Conservation (phyloP, 1,140 invertebrate genomes). For the Eueides isabella region DNA sequence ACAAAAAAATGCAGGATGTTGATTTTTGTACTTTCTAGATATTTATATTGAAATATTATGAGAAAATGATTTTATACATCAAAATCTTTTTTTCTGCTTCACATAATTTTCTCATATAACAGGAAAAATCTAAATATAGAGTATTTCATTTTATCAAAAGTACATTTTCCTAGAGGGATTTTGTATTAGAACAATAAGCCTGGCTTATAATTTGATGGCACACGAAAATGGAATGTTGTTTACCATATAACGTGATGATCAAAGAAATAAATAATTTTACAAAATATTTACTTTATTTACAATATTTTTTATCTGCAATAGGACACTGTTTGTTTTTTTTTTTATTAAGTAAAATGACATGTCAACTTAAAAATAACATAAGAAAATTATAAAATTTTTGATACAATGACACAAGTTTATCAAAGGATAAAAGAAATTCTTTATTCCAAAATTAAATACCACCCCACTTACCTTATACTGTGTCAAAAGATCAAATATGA, state of each 20-base stretch:
- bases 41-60: not conserved
- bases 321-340: too few species aligned
- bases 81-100: not conserved
- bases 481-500: not conserved
- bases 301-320: too few species aligned
- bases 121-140: not conserved
- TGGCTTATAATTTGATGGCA: not conserved
- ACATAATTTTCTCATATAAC: not conserved
- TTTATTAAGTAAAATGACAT: too few species aligned
- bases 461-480: not conserved
- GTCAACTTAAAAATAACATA: too few species aligned
- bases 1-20: not conserved
- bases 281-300: too few species aligned
- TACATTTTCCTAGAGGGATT: not conserved
- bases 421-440: not conserved
- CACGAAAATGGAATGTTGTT: not conserved
- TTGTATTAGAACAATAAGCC: not conserved
- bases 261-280: not conserved
- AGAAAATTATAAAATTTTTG: too few species aligned
- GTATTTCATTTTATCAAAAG: not conserved
- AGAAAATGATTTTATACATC: not conserved
- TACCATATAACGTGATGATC: not conserved
- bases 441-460: not conserved
- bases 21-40: not conserved
- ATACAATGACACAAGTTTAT: not conserved